These are phyloP conservation scores for Sorex fumeus DNA, from an alignment of 2,113 vertebrate genomes.

Conservation along the genomic window DNA sequence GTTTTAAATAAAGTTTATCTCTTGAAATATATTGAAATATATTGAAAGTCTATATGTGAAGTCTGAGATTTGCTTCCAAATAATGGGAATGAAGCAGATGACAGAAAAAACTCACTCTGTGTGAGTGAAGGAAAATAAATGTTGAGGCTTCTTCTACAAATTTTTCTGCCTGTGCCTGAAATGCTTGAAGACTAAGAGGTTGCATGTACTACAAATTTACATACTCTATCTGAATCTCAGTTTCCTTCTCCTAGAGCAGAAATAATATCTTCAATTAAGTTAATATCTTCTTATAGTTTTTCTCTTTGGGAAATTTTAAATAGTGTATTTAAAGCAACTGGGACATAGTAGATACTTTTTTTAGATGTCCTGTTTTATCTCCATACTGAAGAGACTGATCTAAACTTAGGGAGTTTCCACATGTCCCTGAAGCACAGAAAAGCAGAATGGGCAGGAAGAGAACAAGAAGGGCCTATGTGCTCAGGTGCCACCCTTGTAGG, in stretches of 20 bases:
- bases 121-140: neutral
- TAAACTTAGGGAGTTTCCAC: neutral
- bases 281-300: neutral
- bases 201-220: neutral
- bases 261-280: neutral
- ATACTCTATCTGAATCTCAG: neutral
- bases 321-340: conserved; percentile 9
- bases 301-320: neutral
- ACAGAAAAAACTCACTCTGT: neutral
- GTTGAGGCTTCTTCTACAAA: too few relatives aligned
- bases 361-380: neutral
- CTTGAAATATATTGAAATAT: conserved; percentile 18
- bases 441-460: rapidly evolving
- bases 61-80: conserved; percentile 18
- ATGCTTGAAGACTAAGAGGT: conserved; percentile 3
- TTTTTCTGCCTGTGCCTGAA: neutral
- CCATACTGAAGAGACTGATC: neutral
- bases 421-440: neutral
- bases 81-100: neutral
- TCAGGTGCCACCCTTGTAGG: neutral
- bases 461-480: neutral
- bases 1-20: conserved; percentile 4
- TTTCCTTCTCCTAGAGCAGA: neutral
- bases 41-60: neutral
- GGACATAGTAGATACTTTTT: neutral